Conservation (phyloP, 2,888 invertebrate species). For the Ochlodes sylvanus region DNA sequence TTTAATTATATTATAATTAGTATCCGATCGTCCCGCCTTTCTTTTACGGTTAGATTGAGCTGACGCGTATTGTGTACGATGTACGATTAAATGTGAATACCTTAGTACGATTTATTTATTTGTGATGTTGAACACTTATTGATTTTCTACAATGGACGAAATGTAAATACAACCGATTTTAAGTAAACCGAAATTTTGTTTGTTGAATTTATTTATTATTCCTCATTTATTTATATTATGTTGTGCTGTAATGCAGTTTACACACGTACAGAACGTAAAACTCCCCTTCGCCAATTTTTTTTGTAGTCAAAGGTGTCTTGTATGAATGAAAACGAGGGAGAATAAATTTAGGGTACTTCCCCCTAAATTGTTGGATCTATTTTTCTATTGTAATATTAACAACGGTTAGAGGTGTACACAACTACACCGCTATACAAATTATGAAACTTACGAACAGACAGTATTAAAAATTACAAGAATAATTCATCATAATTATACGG, state of each 20-base stretch:
- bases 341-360: neutral
- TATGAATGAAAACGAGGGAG: neutral
- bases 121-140: slow-evolving; percentile 84
- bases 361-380: neutral
- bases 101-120: slow-evolving; percentile 85
- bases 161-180: slow-evolving; percentile 85
- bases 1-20: slow-evolving; percentile 67
- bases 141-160: slow-evolving; percentile 84
- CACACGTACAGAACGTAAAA: too few relatives aligned
- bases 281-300: neutral
- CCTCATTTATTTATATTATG: slow-evolving; percentile 39
- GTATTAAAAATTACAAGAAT: too few relatives aligned
- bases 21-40: slow-evolving; percentile 78
- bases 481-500: too few relatives aligned
- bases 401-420: too few relatives aligned
- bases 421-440: too few relatives aligned
- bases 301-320: slow-evolving; percentile 38
- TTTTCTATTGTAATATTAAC: too few relatives aligned
- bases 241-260: too few relatives aligned
- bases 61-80: slow-evolving; percentile 78
- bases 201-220: slow-evolving; percentile 79
- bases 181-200: slow-evolving; percentile 85
- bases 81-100: slow-evolving; percentile 79
- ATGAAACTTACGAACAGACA: too few relatives aligned
- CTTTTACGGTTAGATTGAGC: slow-evolving; percentile 77